Base-by-base conservation (phyloP, 2,797 vertebrate species). In the Pangasius larnaudii region DNA sequence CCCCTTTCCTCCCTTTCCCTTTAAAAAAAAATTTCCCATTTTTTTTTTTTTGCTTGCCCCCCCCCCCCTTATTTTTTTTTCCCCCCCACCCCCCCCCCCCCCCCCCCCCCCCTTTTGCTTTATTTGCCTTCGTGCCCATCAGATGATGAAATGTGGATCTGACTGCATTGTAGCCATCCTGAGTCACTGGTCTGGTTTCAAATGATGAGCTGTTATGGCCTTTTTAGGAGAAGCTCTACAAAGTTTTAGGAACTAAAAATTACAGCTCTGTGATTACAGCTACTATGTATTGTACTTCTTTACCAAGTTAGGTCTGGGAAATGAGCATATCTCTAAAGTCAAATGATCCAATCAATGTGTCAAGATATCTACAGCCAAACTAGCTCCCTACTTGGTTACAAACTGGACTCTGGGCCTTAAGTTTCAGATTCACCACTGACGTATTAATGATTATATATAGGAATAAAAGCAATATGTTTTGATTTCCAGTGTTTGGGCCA, bases 81-180 rank as follows among this genome's bases (percentile, higher is more conserved):
- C n/a, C n/a, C n/a, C n/a, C n/a, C n/a, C n/a, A n/a, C n/a, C n/a
- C n/a, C n/a, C 49, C 65, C 61, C 53, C 11, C 27, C 78, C 74
- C 49, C 30, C 33, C 84, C 22, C 0, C 27, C 24, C 39, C 51
- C 4, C 9, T 10, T n/a, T 53, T 36, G 51, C 16, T 58, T 53
- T 89, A 27, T 63, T 67, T 77, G 30, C 72, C 86, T 80, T 71
- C 65, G 18, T 84, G 4, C 85, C 85, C 39, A 85, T 84, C 42
- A 27, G 74, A 79, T 65, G 46, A 84, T 24, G 65, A 71, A 56
- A n/a, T 71, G 11, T 36, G 13, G 53, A 58, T 80, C 53, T 49
- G 72, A 74, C 39, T 53, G n/a, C 16, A 56, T 8, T 18, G 27
- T 53, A 77, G 18, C 24, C 27, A 14, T 74, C 19, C 36, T 74